Percentiles rank a stretch among this genome's conserved stretches.
These are phyloP conservation scores for Bucorvus abyssinicus DNA, from an alignment of 2,797 vertebrate genomes.

Conservation along the genomic window DNA sequence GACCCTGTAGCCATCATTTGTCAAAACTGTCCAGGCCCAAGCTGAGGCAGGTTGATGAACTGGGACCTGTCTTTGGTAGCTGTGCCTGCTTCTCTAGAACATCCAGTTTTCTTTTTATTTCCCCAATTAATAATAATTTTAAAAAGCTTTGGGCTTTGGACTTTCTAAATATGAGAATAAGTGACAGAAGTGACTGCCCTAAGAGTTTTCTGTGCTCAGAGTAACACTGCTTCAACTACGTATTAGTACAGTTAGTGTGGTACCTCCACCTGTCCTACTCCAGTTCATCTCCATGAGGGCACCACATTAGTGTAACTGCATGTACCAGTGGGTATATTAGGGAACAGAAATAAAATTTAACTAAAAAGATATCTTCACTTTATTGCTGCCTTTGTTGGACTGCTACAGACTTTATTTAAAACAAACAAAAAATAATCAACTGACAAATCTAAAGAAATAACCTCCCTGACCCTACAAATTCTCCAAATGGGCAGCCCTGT, in stretches of 20 bases:
- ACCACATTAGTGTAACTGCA: background rate
- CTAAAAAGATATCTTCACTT: background rate
- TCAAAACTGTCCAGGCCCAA: background rate
- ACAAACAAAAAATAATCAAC: background rate
- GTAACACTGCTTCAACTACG: background rate
- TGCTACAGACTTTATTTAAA: background rate
- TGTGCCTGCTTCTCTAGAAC: background rate
- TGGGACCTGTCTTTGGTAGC: background rate
- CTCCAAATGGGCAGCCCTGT: background rate
- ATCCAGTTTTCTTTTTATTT: background rate
- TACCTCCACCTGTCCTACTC: background rate
- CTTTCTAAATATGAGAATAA: background rate
- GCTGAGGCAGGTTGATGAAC: background rate
- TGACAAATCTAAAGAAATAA: background rate
- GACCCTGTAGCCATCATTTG: background rate
- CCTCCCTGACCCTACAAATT: background rate
- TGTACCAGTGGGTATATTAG: rapidly evolving
- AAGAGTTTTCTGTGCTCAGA: background rate
- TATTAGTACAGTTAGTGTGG: background rate
- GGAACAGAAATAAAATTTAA: background rate
- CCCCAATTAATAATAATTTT: background rate
- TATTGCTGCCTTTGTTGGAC: background rate
- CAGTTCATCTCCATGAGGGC: background rate
- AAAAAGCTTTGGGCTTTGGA: background rate
- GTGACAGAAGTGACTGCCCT: background rate